A percentile compares a stretch with the other conserved stretches of the same genome.
Conservation (phyloP, 2,113 vertebrate genomes). For the Polypterus bichir region DNA sequence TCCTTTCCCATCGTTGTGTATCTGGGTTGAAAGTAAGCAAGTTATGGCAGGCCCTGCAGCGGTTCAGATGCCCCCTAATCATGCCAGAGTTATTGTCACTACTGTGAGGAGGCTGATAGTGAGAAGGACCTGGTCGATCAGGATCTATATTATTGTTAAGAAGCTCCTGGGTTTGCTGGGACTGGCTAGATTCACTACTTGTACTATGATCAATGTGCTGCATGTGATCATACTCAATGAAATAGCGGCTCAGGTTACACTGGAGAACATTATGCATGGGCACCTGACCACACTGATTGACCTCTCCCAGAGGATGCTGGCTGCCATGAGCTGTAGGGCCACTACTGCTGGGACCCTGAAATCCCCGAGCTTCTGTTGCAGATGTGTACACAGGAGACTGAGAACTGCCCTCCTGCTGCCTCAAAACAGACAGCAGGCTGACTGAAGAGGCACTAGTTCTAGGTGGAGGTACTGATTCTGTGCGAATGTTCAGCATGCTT, state of each 20-base stretch:
- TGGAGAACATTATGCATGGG: slow-evolving; percentile 87
- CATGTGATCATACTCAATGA: slow-evolving; percentile 90
- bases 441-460: slow-evolving; percentile 88
- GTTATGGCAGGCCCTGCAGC: slow-evolving; percentile 96
- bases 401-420: slow-evolving; percentile 81
- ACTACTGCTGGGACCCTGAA: slow-evolving; percentile 47
- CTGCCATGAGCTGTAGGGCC: slow-evolving; percentile 52
- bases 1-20: slow-evolving; percentile 93
- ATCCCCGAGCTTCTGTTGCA: slow-evolving; percentile 81
- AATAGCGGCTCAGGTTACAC: slow-evolving; percentile 93
- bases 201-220: slow-evolving; percentile 79
- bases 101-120: slow-evolving; percentile 55
- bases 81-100: slow-evolving; percentile 66
- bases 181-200: slow-evolving; percentile 48
- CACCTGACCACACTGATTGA: slow-evolving; percentile 42
- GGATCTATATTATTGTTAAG: slow-evolving; percentile 90
- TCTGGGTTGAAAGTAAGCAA: slow-evolving; percentile 96
- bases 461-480: slow-evolving; percentile 71
- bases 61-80: slow-evolving; percentile 80
- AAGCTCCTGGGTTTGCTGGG: slow-evolving; percentile 79
- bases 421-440: slow-evolving; percentile 78
- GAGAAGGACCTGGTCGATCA: slow-evolving; percentile 73
- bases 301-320: slow-evolving; percentile 58
- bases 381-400: slow-evolving; percentile 91
- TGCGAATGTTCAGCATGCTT: slow-evolving; percentile 68